These are phyloP conservation scores for Mactra quadrangularis DNA, from an alignment of 1,140 invertebrate genomes.

Conservation along the genomic window DNA sequence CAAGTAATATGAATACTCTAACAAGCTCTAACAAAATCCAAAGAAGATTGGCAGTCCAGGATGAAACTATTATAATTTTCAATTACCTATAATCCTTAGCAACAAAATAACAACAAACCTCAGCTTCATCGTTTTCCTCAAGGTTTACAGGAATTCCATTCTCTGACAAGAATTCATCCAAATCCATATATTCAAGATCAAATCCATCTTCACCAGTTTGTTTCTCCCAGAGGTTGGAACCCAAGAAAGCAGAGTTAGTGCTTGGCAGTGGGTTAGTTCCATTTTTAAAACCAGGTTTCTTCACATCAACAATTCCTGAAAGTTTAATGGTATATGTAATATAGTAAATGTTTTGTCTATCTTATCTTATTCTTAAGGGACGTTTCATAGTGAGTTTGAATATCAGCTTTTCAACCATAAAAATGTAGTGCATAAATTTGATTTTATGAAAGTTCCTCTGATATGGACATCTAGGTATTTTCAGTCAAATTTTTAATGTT, in stretches of 20 bases:
- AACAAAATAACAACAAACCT: constrained; percentile 22
- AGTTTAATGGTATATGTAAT: constrained; percentile 15
- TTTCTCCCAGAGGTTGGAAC: constrained; percentile 97
- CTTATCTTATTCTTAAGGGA: not conserved
- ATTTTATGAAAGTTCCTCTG: too few species aligned
- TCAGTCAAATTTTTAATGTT: too few species aligned
- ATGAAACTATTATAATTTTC: too few species aligned
- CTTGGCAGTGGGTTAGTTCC: constrained; percentile 83
- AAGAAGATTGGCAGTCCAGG: too few species aligned
- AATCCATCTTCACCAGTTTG: constrained; percentile 87
- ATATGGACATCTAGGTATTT: too few species aligned
- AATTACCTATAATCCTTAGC: too few species aligned
- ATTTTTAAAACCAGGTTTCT: constrained; percentile 61
- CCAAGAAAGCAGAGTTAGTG: constrained; percentile 95
- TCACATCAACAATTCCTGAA: constrained; percentile 50
- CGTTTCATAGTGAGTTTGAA: too few species aligned
- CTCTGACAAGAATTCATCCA: constrained; percentile 97
- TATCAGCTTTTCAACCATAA: too few species aligned
- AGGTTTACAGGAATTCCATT: constrained; percentile 86
- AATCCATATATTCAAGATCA: constrained; percentile 97
- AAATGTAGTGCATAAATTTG: too few species aligned
- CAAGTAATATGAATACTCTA: too few species aligned
- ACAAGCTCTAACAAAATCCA: too few species aligned
- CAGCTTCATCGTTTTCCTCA: constrained; percentile 53
- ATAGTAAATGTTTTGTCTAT: not conserved